A percentile compares a stretch with the other conserved stretches of the same genome.
Evolutionary conservation across 2,888 invertebrate genomes (phyloP).

Genomic region (Hemaris fuciformis): DNA sequence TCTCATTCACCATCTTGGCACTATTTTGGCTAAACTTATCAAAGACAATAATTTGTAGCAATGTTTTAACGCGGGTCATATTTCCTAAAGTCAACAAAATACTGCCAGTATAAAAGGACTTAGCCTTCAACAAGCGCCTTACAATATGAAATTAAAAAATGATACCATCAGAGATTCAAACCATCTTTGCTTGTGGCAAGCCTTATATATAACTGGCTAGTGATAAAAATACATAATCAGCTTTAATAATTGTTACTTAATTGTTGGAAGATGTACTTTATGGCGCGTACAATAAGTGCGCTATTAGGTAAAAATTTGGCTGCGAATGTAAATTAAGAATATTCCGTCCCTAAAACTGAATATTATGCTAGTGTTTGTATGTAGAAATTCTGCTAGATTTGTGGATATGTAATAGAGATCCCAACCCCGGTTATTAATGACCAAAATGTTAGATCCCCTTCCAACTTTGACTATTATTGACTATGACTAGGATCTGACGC

Average conservation of each 20-base stretch:
- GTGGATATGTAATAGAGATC: background rate
- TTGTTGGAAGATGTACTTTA: background rate
- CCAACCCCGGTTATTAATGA: too few species aligned
- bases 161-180: background rate
- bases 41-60: too few species aligned
- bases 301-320: background rate
- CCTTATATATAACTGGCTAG: background rate
- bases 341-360: background rate
- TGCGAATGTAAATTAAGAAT: background rate
- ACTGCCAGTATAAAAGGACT: too few species aligned
- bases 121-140: too few species aligned
- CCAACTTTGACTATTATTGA: too few species aligned
- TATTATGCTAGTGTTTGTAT: background rate
- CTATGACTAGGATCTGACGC: too few species aligned
- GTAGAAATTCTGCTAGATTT: background rate
- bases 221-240: background rate
- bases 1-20: too few species aligned
- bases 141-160: too few species aligned
- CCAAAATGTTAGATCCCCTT: too few species aligned
- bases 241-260: background rate
- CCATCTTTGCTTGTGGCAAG: background rate
- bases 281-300: background rate
- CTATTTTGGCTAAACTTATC: too few species aligned
- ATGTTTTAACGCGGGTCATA: too few species aligned
- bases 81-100: too few species aligned